These are phyloP conservation scores for Sisyra nigra DNA, from an alignment of 2,888 invertebrate species.

Conservation along the genomic window DNA sequence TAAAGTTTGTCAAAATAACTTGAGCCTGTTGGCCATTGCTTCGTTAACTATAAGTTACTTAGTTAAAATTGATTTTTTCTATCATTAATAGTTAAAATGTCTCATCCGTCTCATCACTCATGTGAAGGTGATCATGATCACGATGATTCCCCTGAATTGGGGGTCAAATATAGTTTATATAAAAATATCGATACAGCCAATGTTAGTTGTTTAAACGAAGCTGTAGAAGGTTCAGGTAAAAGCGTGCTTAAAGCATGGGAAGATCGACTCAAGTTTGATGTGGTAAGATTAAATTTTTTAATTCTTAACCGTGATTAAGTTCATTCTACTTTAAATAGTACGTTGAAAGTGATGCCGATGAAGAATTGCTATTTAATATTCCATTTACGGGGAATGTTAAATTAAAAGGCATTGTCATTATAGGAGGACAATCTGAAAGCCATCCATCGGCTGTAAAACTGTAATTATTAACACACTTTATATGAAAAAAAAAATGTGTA, in stretches of 20 bases:
- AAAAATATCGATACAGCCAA: slow-evolving; percentile 78
- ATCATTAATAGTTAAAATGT: slow-evolving; percentile 31
- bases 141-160: slow-evolving; percentile 50
- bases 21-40: too few relatives aligned
- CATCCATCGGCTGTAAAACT: slow-evolving; percentile 79
- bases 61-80: too few relatives aligned
- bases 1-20: too few relatives aligned
- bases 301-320: too few relatives aligned
- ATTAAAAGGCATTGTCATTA: slow-evolving; percentile 81
- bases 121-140: slow-evolving; percentile 45
- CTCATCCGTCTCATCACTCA: slow-evolving; percentile 38
- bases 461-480: slow-evolving; percentile 34
- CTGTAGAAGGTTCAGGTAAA: slow-evolving; percentile 70
- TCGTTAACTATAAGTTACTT: too few relatives aligned
- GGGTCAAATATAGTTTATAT: slow-evolving; percentile 68
- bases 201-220: slow-evolving; percentile 84
- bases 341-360: slow-evolving; percentile 93
- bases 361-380: slow-evolving; percentile 90
- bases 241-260: slow-evolving; percentile 88
- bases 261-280: slow-evolving; percentile 54
- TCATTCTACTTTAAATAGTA: slow-evolving; percentile 47
- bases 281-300: too few relatives aligned
- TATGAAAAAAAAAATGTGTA: neutral
- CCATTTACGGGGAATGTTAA: slow-evolving; percentile 94
- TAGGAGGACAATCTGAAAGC: slow-evolving; percentile 73